These are phyloP conservation scores for Chloebia gouldiae DNA, from an alignment of 2,113 vertebrate species.

Conservation along the genomic window DNA sequence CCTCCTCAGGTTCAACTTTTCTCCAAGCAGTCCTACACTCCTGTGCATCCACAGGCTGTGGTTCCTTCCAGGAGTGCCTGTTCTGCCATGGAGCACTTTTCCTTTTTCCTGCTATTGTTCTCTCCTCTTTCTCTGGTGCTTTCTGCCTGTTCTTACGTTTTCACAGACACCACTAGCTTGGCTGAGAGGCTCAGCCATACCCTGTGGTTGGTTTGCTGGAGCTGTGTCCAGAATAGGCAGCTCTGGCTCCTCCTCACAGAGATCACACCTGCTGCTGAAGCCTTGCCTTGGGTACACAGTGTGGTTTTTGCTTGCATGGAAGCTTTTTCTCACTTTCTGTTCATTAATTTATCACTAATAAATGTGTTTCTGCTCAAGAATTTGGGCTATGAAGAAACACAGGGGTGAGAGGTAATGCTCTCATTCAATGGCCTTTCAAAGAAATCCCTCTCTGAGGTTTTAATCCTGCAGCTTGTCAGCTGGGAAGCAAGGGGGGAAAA, in stretches of 20 bases:
- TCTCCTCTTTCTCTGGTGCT: neutral
- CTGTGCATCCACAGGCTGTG: neutral
- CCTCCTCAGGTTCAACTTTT: neutral
- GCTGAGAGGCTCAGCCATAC: neutral
- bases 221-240: neutral
- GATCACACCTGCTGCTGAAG: neutral
- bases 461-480: neutral
- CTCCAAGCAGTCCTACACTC: neutral
- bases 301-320: neutral
- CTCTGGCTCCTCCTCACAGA: neutral
- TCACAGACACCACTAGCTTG: neutral
- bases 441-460: neutral
- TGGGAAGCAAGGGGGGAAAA: accelerated
- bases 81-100: neutral
- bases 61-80: neutral
- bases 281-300: neutral
- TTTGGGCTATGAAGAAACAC: neutral
- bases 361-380: neutral
- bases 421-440: neutral
- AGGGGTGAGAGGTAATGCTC: neutral
- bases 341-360: neutral
- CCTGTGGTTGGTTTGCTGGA: neutral
- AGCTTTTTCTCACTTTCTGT: neutral
- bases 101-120: accelerated
- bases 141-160: neutral